Conservation (phyloP, 2,888 invertebrate species). For the Oligia latruncula region DNA sequence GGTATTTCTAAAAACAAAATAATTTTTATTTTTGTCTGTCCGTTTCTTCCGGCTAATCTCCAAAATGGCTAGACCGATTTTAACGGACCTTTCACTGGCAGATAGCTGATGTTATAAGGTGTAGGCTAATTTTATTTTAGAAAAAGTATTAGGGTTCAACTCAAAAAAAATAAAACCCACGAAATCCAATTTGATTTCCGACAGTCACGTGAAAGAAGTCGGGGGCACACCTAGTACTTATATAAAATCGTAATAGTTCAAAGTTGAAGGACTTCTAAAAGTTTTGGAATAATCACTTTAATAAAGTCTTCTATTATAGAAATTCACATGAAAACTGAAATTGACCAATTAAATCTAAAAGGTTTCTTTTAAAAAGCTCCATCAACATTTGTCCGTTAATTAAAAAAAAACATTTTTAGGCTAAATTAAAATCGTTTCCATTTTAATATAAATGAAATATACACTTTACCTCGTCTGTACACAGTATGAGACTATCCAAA, state of each 20-base stretch:
- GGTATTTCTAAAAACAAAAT: too few species aligned
- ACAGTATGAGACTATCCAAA: constrained; percentile 75
- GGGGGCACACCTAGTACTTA: not conserved
- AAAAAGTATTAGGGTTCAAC: not conserved
- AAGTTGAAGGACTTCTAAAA: constrained; percentile 26
- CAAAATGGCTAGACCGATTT: not conserved
- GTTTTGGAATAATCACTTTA: constrained; percentile 33
- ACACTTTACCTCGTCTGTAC: constrained; percentile 67
- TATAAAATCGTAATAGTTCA: constrained; percentile 30
- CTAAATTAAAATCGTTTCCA: constrained; percentile 10
- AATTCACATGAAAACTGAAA: constrained; percentile 23
- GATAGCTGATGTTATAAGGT: not conserved
- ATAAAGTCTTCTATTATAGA: constrained; percentile 25
- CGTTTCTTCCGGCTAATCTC: not conserved
- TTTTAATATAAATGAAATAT: constrained; percentile 23
- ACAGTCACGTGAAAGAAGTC: not conserved
- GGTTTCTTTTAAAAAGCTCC: not conserved
- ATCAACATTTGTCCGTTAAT: not conserved
- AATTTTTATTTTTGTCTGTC: not conserved
- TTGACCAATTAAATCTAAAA: constrained; percentile 17
- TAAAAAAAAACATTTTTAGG: not conserved
- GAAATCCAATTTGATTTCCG: not conserved
- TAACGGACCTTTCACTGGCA: not conserved
- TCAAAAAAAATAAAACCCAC: not conserved
- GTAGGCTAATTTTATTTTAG: not conserved